These are phyloP conservation scores for Peribatodes rhomboidaria DNA, from an alignment of 2,888 invertebrate genomes.

Conservation along the genomic window DNA sequence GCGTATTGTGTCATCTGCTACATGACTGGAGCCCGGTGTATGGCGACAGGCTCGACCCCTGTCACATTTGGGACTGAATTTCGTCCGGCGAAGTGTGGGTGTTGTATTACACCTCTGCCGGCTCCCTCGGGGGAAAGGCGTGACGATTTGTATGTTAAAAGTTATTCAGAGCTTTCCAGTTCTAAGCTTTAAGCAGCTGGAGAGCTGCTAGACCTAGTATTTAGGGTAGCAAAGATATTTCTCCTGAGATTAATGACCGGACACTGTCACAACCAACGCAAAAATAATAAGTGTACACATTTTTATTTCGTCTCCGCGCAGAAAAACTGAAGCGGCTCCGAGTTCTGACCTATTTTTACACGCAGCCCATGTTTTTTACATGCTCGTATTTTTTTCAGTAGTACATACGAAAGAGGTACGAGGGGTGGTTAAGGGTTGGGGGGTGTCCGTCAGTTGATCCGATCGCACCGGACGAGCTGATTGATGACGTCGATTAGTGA, in stretches of 20 bases:
- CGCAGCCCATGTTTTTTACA: conserved; percentile 23
- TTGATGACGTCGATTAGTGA: conserved; percentile 86
- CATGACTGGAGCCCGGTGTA: no score
- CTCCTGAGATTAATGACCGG: not conserved
- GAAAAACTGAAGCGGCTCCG: conserved; percentile 19
- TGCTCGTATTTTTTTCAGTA: conserved; percentile 23
- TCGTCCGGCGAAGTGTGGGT: no score
- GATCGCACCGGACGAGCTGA: conserved; percentile 80
- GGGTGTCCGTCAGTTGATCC: conserved; percentile 80
- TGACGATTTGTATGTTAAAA: no score
- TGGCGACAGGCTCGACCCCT: no score
- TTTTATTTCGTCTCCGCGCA: conserved; percentile 33
- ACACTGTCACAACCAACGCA: conserved; percentile 14
- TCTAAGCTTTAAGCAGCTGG: no score
- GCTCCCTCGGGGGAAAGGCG: no score
- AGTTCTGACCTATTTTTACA: conserved; percentile 25
- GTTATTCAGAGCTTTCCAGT: no score
- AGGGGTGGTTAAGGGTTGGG: conserved; percentile 48
- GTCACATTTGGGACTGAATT: no score
- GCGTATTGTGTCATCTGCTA: no score
- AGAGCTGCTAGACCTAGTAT: no score
- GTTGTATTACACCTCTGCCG: no score
- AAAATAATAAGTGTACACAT: conserved; percentile 26
- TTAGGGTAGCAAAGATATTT: not conserved
- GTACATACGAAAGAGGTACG: conserved; percentile 48